Evolutionary conservation across 2,888 invertebrate species (phyloP).

Genomic region (Lochmaea crataegi): DNA sequence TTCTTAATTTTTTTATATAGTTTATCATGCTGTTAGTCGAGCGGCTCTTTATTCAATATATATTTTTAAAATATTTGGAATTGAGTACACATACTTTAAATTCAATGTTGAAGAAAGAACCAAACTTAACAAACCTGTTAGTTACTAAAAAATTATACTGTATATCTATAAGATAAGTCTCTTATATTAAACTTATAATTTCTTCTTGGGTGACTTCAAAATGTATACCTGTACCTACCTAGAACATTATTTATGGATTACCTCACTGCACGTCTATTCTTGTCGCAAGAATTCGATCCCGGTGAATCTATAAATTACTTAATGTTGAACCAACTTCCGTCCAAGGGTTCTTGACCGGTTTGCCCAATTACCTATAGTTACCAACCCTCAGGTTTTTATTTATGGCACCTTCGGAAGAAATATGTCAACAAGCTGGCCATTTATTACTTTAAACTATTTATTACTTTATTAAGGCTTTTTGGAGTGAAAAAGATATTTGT

Average conservation of each 20-base stretch:
- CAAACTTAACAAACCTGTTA: no score
- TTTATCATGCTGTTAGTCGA: no score
- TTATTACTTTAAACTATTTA: neutral
- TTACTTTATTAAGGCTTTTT: no score
- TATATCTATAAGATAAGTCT: neutral
- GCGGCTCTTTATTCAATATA: no score
- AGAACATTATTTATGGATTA: constrained; percentile 11
- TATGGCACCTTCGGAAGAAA: constrained; percentile 1
- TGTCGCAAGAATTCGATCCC: constrained; percentile 12
- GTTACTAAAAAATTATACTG: neutral
- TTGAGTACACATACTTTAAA: no score
- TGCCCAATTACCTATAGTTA: neutral
- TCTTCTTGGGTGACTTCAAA: neutral
- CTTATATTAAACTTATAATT: neutral
- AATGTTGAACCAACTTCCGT: constrained; percentile 2
- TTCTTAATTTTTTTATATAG: no score
- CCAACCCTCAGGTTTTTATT: constrained; percentile 1
- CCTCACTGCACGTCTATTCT: constrained; percentile 1
- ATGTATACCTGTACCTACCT: constrained; percentile 5
- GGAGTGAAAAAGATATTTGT: no score
- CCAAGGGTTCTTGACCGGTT: constrained; percentile 3
- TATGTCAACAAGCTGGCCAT: constrained; percentile 2
- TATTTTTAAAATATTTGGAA: no score
- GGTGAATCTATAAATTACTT: constrained; percentile 16
- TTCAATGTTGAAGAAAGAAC: no score